Evolutionary conservation across 92 coral and sea anemone species (phyloP).

Genomic region (Siderastrea radians): DNA sequence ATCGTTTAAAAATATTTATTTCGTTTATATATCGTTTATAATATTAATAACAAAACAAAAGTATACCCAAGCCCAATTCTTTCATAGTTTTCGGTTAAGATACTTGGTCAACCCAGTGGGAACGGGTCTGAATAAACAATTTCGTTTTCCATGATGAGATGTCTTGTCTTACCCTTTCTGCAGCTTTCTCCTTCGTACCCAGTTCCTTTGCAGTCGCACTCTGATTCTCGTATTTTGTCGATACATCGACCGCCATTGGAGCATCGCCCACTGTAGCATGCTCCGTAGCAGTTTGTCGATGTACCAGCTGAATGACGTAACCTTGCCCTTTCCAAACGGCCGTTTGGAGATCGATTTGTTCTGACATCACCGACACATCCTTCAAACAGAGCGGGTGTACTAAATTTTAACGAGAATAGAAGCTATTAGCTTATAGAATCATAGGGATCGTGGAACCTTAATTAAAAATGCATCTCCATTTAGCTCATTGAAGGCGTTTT

Average conservation of each 20-base stretch:
- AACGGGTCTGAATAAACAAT: too few relatives aligned
- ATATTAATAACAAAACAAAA: too few relatives aligned
- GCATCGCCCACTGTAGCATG: conserved; percentile 56
- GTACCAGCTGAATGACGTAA: not conserved
- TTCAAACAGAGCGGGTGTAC: not conserved
- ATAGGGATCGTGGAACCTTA: not conserved
- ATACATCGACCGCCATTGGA: conserved; percentile 75
- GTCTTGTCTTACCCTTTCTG: conserved; percentile 33
- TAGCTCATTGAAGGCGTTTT: not conserved
- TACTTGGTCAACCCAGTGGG: too few relatives aligned
- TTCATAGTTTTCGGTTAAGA: too few relatives aligned
- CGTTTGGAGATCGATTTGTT: conserved; percentile 21
- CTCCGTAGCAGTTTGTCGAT: conserved; percentile 50
- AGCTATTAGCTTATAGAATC: not conserved
- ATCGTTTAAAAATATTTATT: too few relatives aligned
- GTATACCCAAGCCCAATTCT: too few relatives aligned
- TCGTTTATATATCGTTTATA: too few relatives aligned
- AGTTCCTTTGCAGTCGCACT: conserved; percentile 75
- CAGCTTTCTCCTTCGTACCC: conserved; percentile 64
- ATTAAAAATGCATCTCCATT: not conserved
- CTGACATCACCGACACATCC: conserved; percentile 46
- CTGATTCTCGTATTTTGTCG: conserved; percentile 59
- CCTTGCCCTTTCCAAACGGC: conserved; percentile 25
- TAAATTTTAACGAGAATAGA: not conserved
- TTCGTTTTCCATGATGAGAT: not conserved